Evolutionary conservation across 2,113 vertebrate genomes (phyloP), one percentile per base, ranked within the genome.

Genomic region (Cebidichthys violaceus): DNA sequence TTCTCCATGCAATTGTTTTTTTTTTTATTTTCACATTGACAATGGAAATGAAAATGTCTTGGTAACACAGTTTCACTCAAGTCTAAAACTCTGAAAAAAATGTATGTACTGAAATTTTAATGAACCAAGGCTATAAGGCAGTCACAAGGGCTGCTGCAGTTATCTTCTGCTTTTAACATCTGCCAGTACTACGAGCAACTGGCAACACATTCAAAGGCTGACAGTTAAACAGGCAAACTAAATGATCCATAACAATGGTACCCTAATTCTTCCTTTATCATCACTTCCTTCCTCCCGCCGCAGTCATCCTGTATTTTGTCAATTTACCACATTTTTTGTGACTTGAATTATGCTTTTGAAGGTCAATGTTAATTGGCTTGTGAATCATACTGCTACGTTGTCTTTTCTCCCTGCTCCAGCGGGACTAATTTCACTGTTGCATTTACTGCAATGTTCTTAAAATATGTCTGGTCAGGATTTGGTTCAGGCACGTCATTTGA

Each of bases 151-250:
- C 59, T 8, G 55, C 57, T 82, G 4, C 50, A 70, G 64, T 70
- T 45, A 31, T 66, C 14, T 68, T 64, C 52, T 89, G 70, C 52
- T 75, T 67, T 86, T 77, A 77, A 80, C 68, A 77, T 79, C 39
- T 70, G 68, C 76, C 47, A 69, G 57, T 13, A 18, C 52, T 61
- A 31, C 17, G 31, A 77, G 45, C 68, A 70, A 47, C 24, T 37
- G 73, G 9, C 39, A 47, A 64, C 57, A 50, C 20, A 50, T 37
- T 69, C 22, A 33, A 27, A 54, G 14, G 61, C 35, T 31, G 18
- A 33, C 45, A 74, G 35, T 73, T 67, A 61, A 62, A 79, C 65
- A 72, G 43, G 60, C 52, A 69, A 75, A 43, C 66, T 31, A 54
- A 68, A 68, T 74, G 22, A 77, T 73, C 43, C 14, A n/a, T 68